Conservation (phyloP, 2,888 invertebrate genomes). For the Synergus gifuensis region DNA sequence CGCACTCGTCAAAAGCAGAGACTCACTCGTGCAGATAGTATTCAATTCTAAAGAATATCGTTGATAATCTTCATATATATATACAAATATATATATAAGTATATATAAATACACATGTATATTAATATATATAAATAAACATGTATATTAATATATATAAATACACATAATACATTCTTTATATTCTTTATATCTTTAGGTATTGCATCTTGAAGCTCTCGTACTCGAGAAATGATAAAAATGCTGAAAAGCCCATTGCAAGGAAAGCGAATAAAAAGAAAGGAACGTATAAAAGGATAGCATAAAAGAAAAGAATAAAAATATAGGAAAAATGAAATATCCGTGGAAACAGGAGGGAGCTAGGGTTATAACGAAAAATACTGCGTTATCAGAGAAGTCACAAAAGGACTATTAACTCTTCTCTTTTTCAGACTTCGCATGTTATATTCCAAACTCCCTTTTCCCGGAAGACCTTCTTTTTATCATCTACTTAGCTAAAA, state of each 20-base stretch:
- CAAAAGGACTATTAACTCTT: conserved; percentile 27
- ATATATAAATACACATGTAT: too few relatives aligned
- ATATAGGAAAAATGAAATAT: conserved; percentile 27
- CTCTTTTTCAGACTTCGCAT: conserved; percentile 27
- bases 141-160: too few relatives aligned
- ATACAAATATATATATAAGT: neutral
- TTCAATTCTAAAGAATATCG: neutral
- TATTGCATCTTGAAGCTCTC: neutral
- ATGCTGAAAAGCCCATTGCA: neutral
- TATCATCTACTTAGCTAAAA: conserved; percentile 54
- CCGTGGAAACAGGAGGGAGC: neutral
- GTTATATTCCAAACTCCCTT: conserved; percentile 22
- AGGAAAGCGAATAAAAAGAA: neutral
- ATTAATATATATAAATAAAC: too few relatives aligned
- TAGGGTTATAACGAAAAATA: conserved; percentile 36
- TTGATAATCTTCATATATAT: neutral
- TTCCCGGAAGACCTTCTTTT: conserved; percentile 43
- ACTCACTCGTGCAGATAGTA: neutral
- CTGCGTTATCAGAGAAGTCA: conserved; percentile 28
- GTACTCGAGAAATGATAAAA: neutral
- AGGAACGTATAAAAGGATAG: neutral
- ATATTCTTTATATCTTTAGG: neutral
- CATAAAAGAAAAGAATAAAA: neutral
- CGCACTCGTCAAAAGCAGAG: conserved; percentile 21
- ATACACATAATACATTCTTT: too few relatives aligned